Evolutionary conservation across 2,888 invertebrate genomes (phyloP).

Genomic region (Epistrophe eligans): DNA sequence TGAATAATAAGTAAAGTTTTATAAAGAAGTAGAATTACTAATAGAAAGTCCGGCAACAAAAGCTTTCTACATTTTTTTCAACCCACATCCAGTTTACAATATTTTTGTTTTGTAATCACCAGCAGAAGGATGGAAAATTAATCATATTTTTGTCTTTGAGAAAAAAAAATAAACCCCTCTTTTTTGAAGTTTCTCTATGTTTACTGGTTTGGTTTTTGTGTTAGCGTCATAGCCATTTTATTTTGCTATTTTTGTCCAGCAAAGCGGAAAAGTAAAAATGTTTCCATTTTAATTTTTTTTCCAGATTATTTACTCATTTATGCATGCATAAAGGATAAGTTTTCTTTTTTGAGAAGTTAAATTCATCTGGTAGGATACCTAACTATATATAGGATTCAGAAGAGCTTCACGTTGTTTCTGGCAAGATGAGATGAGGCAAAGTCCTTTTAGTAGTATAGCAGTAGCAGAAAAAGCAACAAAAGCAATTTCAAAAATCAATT

Average conservation of each 20-base stretch:
- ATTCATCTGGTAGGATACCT: slow-evolving; percentile 5
- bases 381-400: background rate
- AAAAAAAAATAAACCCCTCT: slow-evolving; percentile 45
- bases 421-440: background rate
- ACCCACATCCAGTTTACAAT: background rate
- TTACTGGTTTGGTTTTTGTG: slow-evolving; percentile 6
- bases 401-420: background rate
- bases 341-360: slow-evolving; percentile 43
- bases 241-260: slow-evolving; percentile 58
- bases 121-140: slow-evolving; percentile 72
- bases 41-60: background rate
- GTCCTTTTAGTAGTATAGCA: background rate
- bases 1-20: background rate
- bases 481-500: slow-evolving; percentile 38
- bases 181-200: background rate
- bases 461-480: background rate
- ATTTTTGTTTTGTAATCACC: slow-evolving; percentile 60
- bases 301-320: slow-evolving; percentile 72
- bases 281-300: slow-evolving; percentile 58
- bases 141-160: slow-evolving; percentile 66
- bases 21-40: background rate
- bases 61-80: background rate
- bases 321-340: slow-evolving; percentile 68
- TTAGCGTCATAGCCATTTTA: slow-evolving; percentile 7
- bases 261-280: slow-evolving; percentile 68